These are phyloP conservation scores for Pseudococcus viburni DNA, from an alignment of 2,888 invertebrate genomes.

Conservation along the genomic window DNA sequence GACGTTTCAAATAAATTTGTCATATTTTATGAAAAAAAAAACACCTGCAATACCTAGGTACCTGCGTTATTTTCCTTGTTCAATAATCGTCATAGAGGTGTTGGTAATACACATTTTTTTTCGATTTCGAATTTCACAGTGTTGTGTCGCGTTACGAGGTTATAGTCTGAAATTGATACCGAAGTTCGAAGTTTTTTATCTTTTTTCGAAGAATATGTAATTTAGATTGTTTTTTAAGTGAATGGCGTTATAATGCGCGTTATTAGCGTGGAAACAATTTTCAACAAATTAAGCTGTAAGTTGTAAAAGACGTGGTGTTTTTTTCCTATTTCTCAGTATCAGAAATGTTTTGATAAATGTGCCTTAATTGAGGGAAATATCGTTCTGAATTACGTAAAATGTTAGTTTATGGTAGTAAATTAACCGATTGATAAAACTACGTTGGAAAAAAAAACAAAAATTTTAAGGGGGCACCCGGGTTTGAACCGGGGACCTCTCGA, in stretches of 20 bases:
- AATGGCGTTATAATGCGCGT: neutral
- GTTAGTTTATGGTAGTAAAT: neutral
- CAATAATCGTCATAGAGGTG: neutral
- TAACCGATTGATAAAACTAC: neutral
- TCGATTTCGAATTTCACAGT: neutral
- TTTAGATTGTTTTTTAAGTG: neutral
- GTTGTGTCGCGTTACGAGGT: constrained; percentile 4
- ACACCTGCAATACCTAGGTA: neutral
- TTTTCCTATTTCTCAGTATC: neutral
- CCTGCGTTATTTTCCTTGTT: neutral
- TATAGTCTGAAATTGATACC: constrained; percentile 18
- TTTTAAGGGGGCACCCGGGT: constrained; percentile 80
- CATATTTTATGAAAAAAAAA: constrained; percentile 41
- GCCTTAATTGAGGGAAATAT: neutral
- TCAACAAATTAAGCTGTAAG: neutral
- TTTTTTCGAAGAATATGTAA: neutral
- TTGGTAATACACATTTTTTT: neutral
- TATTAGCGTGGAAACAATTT: neutral
- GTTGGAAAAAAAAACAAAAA: constrained; percentile 65
- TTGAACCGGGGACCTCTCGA: constrained; percentile 84
- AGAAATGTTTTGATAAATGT: neutral
- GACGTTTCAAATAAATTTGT: constrained; percentile 25
- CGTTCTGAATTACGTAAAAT: neutral
- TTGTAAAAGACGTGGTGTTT: neutral
- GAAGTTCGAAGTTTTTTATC: neutral